Evolutionary conservation across 2,888 invertebrate species (phyloP), one percentile per base, ranked within the genome.

Genomic region (Protodeltote pygarga): DNA sequence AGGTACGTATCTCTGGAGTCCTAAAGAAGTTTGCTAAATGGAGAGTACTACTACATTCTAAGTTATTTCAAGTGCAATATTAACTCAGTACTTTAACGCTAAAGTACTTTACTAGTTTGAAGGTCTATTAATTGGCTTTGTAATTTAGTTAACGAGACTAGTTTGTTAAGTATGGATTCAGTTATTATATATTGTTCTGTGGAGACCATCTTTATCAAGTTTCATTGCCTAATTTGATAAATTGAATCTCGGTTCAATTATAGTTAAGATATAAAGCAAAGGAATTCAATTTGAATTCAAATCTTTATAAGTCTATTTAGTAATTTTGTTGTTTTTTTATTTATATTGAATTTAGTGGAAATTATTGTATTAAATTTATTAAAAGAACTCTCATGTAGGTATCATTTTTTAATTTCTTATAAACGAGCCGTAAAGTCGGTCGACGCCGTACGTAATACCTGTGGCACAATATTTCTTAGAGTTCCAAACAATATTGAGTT

Each of bases 401-500:
- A 48, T 41, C 32, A 65, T 45, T 51, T 60, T 59, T 65, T 52
- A 52, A 53, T 52, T 65, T 60, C 25, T 17, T 42, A 34, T 39
- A 24, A 52, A 65, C 25, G 65, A 37, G 20, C 32, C 39, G 53
- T 46, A 51, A 50, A 62, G 28, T 71, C 60, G 65, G 67, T 64
- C 35, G 19, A 39, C 34, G 37, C 33, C 13, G 35, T 28, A 37
- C 29, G 32, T 48, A 64, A 63, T 60, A 65, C 48, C 65, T 74
- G 72, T 73, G 68, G 75, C 74, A 76, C 64, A 73, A 75, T 80
- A 82, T 77, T 79, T 75, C 73, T 66, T 48, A 54, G 73, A 85
- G 75, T 81, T 83, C 60, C 65, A 51, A 72, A 79, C 77, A 82
- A 83, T 81, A 83, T 82, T 75, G 77, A 77, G 73, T 73, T 59